Conservation (phyloP, 2,113 vertebrate species). For the Salvator merianae region DNA sequence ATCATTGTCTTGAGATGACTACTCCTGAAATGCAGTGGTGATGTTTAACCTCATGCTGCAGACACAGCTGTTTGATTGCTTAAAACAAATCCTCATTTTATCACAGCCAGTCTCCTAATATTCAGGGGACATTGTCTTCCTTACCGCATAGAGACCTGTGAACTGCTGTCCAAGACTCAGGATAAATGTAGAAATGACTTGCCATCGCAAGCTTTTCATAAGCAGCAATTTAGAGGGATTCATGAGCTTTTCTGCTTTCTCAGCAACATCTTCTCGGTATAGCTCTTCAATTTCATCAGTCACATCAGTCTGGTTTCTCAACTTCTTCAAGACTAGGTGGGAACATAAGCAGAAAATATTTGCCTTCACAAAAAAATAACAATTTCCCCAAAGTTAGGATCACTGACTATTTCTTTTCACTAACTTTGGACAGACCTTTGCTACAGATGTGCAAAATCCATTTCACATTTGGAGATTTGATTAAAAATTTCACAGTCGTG, state of each 20-base stretch:
- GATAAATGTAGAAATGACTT: conserved; percentile 82
- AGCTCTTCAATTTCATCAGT: conserved; percentile 84
- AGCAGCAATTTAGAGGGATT: conserved; percentile 79
- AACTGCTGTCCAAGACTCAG: conserved; percentile 92
- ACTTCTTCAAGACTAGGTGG: conserved; percentile 75
- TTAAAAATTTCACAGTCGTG: no score
- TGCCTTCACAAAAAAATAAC: not conserved
- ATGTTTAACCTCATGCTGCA: no score
- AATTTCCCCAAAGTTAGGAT: no score
- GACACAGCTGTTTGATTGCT: no score
- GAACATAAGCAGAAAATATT: not conserved
- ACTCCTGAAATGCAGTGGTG: no score
- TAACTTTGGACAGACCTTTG: no score
- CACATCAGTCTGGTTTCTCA: conserved; percentile 81
- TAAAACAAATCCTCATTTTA: not conserved
- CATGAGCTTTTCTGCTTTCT: conserved; percentile 78
- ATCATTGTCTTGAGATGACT: no score
- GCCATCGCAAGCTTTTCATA: conserved; percentile 84
- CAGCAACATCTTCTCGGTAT: conserved; percentile 79
- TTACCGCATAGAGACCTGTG: conserved; percentile 87
- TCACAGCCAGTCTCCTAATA: not conserved
- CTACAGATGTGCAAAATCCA: no score
- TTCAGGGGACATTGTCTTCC: conserved; percentile 24
- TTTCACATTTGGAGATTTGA: no score
- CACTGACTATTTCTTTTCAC: no score